Evolutionary conservation across 2,797 vertebrate species (phyloP), one percentile per base, ranked within the genome.

Genomic region (Manis pentadactyla): DNA sequence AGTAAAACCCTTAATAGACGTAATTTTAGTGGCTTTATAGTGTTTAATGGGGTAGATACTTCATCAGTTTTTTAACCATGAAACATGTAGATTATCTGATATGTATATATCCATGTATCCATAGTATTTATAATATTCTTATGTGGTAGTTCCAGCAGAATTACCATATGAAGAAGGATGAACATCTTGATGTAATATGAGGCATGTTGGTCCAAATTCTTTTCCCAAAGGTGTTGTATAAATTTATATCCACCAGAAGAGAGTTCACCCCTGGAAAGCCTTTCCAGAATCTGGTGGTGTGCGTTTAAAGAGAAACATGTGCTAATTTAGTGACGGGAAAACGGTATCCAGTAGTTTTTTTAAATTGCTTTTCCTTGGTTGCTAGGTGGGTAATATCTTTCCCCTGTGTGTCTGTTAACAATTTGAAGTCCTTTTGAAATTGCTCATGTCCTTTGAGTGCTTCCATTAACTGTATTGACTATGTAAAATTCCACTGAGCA

Each of bases 301-400:
- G 39, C 37, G 4, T 75, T 93, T 96, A 96, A 89, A 95, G 91
- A 96, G 84, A 95, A 96, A 93, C 86, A 90, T 53, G 73, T 95
- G 88, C 84, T 89, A 91, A 96, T 83, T 96, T 93, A 93, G 46
- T 71, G 55, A 51, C 4, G 10, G 57, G 51, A 93, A 95, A 95
- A 73, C 61, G 71, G 73, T 57, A 79, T 75, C 78, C 90, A 0
- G 1, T 53, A 69, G 78, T 63, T 94, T 75, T 87, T 90, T 87
- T 46, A 57, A 93, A 96, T 96, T 96, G 59, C 42, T 82, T 96
- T 94, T 83, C 71, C 71, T 95, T 89, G 86, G 68, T 95, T 93
- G 63, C 75, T 88, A 71, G 63, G 74, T 94, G 69, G 77, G 53
- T 90, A 69, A 85, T 85, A 46, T 46, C 49, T 84, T 81, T 19